Evolutionary conservation across 2,888 invertebrate genomes (phyloP), one percentile per base, ranked within the genome.

Genomic region (Eristalis tenax): DNA sequence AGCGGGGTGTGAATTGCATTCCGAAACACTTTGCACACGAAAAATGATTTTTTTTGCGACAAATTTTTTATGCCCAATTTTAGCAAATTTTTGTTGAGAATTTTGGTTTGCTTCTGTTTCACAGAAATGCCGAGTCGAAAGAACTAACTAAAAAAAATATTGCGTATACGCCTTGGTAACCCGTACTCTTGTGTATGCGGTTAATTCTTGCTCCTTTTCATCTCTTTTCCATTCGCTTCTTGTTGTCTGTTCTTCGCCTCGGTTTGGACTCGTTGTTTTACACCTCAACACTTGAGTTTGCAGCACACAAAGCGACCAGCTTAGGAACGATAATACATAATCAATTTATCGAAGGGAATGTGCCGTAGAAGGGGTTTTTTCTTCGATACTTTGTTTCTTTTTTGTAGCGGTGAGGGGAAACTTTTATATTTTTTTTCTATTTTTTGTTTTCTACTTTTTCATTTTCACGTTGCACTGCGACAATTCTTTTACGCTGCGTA

Each of bases 261-360:
- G 6, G 35, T 64, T 50, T 57, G 11, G 13, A 28, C 57, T 65
- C 59, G 50, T 22, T 77, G 32, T 68, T 70, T 26, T 68, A 78
- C 63, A 71, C 43, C 82, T 63, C 50, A 59, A 35, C 28, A 35
- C 50, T 66, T 35, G 40, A 78, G 73, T 77, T 32, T 71, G 66
- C 64, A 64, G 35, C 70, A 82, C 70, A 70, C 68, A 78, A 15
- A 40, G 66, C 65, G 81, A 43, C 76, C 66, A 83, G 79, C 86
- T 79, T 78, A 87, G 83, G 71, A 80, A 75, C 80, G 61, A 76
- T 75, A 76, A 78, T 83, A 87, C 65, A 87, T 76, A 83, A 87
- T 87, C 87, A 87, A 87, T 87, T 87, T 71, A 71, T 76, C 69
- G 87, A 87, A 87, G 78, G 80, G 78, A 75, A 83, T 57, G 83